Evolutionary conservation across 2,797 vertebrate genomes (phyloP).

Genomic region (Sardinella longiceps): DNA sequence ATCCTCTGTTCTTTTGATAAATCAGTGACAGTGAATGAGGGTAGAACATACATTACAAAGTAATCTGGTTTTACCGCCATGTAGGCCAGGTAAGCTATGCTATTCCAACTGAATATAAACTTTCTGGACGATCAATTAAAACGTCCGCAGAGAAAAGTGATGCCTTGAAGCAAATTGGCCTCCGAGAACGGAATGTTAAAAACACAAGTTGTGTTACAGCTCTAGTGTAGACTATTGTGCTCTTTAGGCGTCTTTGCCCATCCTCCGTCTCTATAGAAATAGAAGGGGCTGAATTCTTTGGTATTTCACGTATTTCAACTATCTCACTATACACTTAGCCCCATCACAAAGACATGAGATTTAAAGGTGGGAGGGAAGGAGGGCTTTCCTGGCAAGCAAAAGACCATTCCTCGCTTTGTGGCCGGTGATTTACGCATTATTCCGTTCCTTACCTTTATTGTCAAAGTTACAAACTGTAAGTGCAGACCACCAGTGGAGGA

Average conservation of each 20-base stretch:
- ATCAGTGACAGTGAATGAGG: not conserved
- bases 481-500: conserved; percentile 17
- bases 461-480: not conserved
- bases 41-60: not conserved
- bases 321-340: conserved; percentile 37
- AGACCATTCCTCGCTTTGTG: conserved; percentile 28
- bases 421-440: conserved; percentile 26
- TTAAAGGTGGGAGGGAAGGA: conserved; percentile 27
- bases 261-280: conserved; percentile 46
- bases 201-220: not conserved
- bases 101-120: not conserved
- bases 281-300: conserved; percentile 51
- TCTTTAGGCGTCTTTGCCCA: not conserved
- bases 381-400: conserved; percentile 13
- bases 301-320: conserved; percentile 60
- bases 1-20: not conserved
- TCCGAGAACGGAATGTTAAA: not conserved
- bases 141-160: not conserved
- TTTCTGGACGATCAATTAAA: not conserved
- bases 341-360: conserved; percentile 38
- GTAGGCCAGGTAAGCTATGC: not conserved
- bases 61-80: not conserved
- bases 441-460: not conserved
- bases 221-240: not conserved
- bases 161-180: not conserved